Conservation (phyloP, 2,113 vertebrate species). For the Terrapene triunguis region DNA sequence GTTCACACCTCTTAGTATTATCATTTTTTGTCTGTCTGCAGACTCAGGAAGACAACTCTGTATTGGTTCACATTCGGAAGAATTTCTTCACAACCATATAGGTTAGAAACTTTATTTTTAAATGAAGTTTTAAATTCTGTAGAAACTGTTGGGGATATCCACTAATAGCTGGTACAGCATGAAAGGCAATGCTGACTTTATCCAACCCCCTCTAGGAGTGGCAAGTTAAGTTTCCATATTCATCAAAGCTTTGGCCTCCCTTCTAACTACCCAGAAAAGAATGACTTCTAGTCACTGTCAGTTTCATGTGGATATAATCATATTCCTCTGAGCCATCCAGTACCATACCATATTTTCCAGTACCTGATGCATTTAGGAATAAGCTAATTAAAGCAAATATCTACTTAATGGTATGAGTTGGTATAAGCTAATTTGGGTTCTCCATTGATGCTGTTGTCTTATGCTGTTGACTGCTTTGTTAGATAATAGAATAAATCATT, state of each 20-base stretch:
- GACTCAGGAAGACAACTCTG: conserved; percentile 79
- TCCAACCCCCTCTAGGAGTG: not conserved
- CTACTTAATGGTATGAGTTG: not conserved
- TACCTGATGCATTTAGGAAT: not conserved
- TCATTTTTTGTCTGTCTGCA: conserved; percentile 71
- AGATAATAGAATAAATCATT: not conserved
- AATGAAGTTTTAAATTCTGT: conserved; percentile 35
- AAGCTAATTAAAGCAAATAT: not conserved
- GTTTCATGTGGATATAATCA: not conserved
- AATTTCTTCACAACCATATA: conserved; percentile 79
- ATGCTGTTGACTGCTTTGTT: conserved; percentile 12
- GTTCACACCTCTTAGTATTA: conserved; percentile 49
- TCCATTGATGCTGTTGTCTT: not conserved
- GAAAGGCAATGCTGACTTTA: not conserved
- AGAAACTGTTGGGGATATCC: conserved; percentile 24
- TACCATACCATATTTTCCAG: not conserved
- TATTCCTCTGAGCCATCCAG: not conserved
- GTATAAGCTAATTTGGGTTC: not conserved
- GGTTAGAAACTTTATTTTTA: conserved; percentile 75
- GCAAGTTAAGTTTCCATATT: not conserved
- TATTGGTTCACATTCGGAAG: conserved; percentile 78
- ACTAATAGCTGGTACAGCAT: conserved; percentile 17
- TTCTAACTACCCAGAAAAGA: not conserved
- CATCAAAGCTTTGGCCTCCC: not conserved
- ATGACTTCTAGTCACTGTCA: not conserved